Evolutionary conservation across 53 echinoderm and acorn worm species (phyloP).

Genomic region (Mesocentrotus franciscanus): DNA sequence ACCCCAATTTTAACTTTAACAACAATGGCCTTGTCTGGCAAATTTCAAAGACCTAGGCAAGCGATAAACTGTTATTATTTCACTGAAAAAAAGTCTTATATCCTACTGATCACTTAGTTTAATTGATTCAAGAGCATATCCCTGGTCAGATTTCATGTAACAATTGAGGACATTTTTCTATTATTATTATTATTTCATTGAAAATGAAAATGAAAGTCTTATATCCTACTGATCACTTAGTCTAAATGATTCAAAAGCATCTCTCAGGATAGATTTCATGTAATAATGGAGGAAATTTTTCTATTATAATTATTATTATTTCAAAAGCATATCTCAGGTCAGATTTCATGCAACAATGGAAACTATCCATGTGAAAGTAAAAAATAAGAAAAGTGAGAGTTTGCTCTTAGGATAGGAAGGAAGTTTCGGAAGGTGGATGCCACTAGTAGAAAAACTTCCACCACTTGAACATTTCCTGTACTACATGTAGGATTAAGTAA

Average conservation of each 20-base stretch:
- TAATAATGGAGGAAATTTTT: no score
- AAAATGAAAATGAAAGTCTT: no score
- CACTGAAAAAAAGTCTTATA: background rate
- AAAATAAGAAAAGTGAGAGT: background rate
- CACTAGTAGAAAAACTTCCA: constrained; percentile 41
- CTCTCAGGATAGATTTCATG: no score
- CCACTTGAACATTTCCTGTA: constrained; percentile 15
- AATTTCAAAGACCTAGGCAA: background rate
- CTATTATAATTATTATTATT: no score
- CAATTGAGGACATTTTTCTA: background rate
- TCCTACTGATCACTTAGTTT: background rate
- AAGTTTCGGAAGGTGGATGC: background rate
- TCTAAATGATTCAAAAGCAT: no score
- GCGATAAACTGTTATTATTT: background rate
- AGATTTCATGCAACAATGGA: no score
- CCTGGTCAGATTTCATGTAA: background rate
- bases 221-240: no score
- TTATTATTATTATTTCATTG: no score
- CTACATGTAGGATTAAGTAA: background rate
- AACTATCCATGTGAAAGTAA: background rate
- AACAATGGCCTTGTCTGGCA: background rate
- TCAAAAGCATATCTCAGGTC: no score
- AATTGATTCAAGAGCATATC: background rate
- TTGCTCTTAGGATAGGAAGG: background rate
- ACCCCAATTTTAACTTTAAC: background rate